Base-by-base conservation (phyloP, 1,140 invertebrate species). In the Zophobas atratus region DNA sequence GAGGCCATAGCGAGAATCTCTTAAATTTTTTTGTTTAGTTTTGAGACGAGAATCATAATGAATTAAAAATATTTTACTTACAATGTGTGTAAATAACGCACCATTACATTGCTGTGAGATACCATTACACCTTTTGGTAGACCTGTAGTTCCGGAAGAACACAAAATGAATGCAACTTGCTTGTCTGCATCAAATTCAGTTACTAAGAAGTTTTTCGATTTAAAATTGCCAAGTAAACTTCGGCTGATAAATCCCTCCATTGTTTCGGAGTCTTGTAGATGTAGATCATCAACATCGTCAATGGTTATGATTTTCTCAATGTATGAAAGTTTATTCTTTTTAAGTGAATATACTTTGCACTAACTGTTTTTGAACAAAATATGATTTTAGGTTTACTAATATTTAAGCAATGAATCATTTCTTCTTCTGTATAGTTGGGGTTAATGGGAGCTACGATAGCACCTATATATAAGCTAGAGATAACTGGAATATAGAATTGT, bases 81-180 rank as follows among this genome's bases (percentile, higher is more conserved):
- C 79, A 75, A 80, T 49, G 67, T 49, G 35, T 81, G 77, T n/a
- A 76, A 63, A 36, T 80, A 60, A n/a, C 77, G 20, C 5, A 71
- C 57, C 43, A 75, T 77, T 83, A 36, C 90, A 84, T 90, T 92
- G 34, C 79, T 83, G 82, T 94, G 92, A 0, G 92, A 93, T 48
- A 94, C 84, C 88, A 93, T 91, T 0, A 94, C 94, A 32, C 93
- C 94, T 86, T 96, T 96, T 0, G 94, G 94, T 43, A 92, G 83
- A 75, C 94, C 93, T 38, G 93, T 95, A 5, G 94, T 94, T 33
- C 94, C 94, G 1, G 89, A 89, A 6, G 88, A 89, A 81, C 88
- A 89, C 2, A 89, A 75, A n/a, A 90, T 85, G 4, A 87, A 79
- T 0, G 86, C 84, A 0, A 81, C 76, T 75, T 86, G 78, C 63